Percentiles rank a stretch among this genome's conserved stretches.
Evolutionary conservation across 1,140 invertebrate genomes (phyloP).

Genomic region (Drosophila kanapiae): DNA sequence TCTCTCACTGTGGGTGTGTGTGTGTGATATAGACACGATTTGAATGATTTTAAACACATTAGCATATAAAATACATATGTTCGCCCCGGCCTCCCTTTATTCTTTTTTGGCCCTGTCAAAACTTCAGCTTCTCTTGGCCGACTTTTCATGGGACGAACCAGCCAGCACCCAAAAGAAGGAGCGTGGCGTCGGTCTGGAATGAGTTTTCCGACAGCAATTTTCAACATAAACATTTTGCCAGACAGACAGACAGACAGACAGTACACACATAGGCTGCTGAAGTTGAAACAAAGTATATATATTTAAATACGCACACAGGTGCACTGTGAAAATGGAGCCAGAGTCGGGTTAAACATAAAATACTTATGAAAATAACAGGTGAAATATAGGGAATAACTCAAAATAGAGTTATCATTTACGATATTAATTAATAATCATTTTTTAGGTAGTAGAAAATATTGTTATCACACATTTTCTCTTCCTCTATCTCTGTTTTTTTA

Average conservation of each 20-base stretch:
- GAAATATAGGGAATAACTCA: background rate
- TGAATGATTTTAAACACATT: conserved; percentile 75
- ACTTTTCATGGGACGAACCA: conserved; percentile 8
- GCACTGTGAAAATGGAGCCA: background rate
- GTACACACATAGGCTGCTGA: conserved; percentile 1
- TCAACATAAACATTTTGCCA: conserved; percentile 40
- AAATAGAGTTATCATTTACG: background rate
- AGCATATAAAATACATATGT: conserved; percentile 60
- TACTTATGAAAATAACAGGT: no score
- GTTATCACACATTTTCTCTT: background rate
- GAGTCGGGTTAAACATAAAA: no score
- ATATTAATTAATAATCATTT: background rate
- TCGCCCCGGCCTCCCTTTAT: background rate
- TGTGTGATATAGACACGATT: conserved; percentile 43
- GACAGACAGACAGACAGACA: conserved; percentile 14
- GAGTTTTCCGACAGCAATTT: conserved; percentile 52
- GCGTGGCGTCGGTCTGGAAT: conserved; percentile 34
- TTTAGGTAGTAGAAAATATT: background rate
- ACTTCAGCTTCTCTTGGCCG: conserved; percentile 8
- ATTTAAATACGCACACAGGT: background rate
- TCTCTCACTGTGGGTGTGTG: background rate
- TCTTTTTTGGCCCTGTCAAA: conserved; percentile 13
- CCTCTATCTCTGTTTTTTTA: no score
- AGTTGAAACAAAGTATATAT: background rate
- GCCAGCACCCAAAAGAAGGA: background rate